Base-by-base conservation (phyloP, 2,888 invertebrate species). In the Apotomis betuletana region DNA sequence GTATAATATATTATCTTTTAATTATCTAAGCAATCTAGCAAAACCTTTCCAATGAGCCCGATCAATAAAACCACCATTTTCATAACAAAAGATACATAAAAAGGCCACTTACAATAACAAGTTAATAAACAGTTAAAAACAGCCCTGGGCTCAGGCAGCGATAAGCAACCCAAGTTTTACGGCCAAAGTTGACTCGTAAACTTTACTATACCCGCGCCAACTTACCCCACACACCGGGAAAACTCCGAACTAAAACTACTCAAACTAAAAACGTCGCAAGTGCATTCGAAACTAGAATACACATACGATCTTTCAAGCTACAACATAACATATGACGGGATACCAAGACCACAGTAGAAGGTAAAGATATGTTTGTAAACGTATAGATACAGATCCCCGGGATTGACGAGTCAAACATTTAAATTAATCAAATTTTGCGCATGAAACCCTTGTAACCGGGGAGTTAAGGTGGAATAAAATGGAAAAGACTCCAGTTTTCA, bases 91-190 rank as follows among this genome's bases (percentile, higher is more conserved):
- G 46, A 38, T 46, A 70, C 38, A 59, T 70, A 65, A 65, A 59
- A 70, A 65, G 38, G 49, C 62, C 57, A 58, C 64, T 46, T 52
- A 60, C 70, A 70, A 70, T 70, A 70, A 65, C 64, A 70, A 65
- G 54, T 65, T 70, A 54, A 64, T 70, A 70, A 70, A 70, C 64
- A 65, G 64, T 65, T 70, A 70, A 70, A 68, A 70, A 55, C 70
- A 54, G 70, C 13, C 64, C 55, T 49, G 61, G 59, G 70, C 59
- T 5, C 5, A 58, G 55, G 27, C 44, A 4, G 59, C 54, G 64
- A 65, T 70, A 70, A 70, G 51, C 63, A 44, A 64, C 69, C 49
- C 44, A 46, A 65, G 52, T 46, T 70, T 70, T 65, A 70, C 41
- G 52, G n/a, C 9, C 8, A 65, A 65, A 70, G 36, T 70, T 65